phyloP scores from a whole-genome alignment of 2,113 vertebrate genomes.

The Pachypanchax playfairii region DNA sequence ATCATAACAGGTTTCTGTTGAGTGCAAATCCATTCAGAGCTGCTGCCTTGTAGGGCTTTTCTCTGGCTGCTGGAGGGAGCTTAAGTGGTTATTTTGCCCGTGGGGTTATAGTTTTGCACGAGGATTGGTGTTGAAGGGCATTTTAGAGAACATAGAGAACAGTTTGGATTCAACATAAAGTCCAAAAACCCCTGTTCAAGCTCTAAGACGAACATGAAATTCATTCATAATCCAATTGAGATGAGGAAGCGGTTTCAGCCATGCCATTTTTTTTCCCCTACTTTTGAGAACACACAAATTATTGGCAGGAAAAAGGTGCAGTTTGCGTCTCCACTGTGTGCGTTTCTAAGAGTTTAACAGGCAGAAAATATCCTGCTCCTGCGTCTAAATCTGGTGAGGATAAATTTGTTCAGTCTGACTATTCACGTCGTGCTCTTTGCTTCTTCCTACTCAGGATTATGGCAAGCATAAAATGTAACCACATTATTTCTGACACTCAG shows the following conservation, averaged over 20 bases:
- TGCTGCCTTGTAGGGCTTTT: conserved; percentile 58
- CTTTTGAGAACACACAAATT: conserved; percentile 32
- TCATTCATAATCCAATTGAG: conserved; percentile 50
- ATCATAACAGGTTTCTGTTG: conserved; percentile 49
- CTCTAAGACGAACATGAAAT: conserved; percentile 52
- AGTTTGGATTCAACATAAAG: conserved; percentile 58
- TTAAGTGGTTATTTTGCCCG: conserved; percentile 69
- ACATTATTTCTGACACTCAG: conserved; percentile 52
- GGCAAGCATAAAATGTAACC: conserved; percentile 46
- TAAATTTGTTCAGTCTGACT: conserved; percentile 60
- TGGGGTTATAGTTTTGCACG: conserved; percentile 56
- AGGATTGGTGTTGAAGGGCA: conserved; percentile 60
- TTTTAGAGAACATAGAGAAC: conserved; percentile 66
- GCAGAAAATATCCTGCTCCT: conserved; percentile 47
- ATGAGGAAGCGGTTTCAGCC: conserved; percentile 35
- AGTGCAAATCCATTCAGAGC: conserved; percentile 59
- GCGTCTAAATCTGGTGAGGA: conserved; percentile 39
- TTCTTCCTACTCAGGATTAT: conserved; percentile 57
- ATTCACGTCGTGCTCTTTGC: conserved; percentile 41
- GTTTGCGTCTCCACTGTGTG: conserved; percentile 33
- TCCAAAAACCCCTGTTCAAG: conserved; percentile 50
- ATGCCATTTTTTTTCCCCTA: conserved; percentile 9
- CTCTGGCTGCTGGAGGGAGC: conserved; percentile 65
- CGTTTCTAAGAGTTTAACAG: conserved; percentile 36
- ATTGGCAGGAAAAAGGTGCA: conserved; percentile 29